phyloP scores from a whole-genome alignment of 37 sponge, comb jelly and placozoan genomes.

The Cladorhizidae sp. region DNA sequence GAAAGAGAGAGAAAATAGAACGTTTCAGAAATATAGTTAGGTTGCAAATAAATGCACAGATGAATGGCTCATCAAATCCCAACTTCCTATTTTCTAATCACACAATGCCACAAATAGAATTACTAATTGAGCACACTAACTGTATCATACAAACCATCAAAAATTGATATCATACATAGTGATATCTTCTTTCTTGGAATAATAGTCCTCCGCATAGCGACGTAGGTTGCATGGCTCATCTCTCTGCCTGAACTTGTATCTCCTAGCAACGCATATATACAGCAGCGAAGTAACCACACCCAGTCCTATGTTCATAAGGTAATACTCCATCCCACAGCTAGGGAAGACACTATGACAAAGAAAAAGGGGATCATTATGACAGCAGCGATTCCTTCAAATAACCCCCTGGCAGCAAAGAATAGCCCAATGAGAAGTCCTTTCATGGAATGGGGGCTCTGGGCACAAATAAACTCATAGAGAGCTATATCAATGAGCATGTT shows the following conservation, averaged over 20 bases:
- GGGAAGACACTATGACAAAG: not conserved
- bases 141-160: too few relatives aligned
- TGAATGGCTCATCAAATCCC: too few relatives aligned
- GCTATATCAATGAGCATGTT: not conserved
- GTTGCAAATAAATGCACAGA: too few relatives aligned
- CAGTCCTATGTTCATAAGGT: not conserved
- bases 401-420: not conserved
- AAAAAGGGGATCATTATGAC: not conserved
- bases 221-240: conserved; percentile 1
- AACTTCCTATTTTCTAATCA: too few relatives aligned
- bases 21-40: too few relatives aligned
- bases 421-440: not conserved
- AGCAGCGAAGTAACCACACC: not conserved
- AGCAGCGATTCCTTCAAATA: not conserved
- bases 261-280: not conserved
- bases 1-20: too few relatives aligned
- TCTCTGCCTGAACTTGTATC: not conserved
- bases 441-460: not conserved
- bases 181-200: too few relatives aligned
- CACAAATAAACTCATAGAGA: not conserved
- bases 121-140: too few relatives aligned
- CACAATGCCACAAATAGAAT: too few relatives aligned
- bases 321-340: not conserved
- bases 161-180: too few relatives aligned
- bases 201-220: too few relatives aligned